Evolutionary conservation across 2,113 vertebrate species (phyloP), one percentile per base, ranked within the genome.

Genomic region (Oncorhynchus kisutch): DNA sequence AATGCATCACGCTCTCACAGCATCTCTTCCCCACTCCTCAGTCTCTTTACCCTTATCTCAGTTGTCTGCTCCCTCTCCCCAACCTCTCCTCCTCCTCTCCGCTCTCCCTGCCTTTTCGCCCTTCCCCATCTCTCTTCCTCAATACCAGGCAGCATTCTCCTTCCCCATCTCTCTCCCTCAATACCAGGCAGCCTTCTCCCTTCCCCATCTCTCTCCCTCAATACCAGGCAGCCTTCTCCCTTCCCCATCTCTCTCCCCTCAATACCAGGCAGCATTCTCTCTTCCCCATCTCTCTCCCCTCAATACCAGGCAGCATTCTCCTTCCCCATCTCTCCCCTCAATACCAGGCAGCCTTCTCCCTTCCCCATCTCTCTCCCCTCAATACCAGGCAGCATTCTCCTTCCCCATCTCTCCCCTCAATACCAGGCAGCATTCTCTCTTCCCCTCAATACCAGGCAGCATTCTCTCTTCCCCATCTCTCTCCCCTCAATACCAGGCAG

Each of bases 291-390:
- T 13, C 64, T 5, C 59, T 27, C 57, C 27, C n/a, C 34, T 24
- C 22, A 4, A 12, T n/a, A 27, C 31, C 88, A 34, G 31, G 31
- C 31, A 34, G 31, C 4, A n/a, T 20, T 5, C 16, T 12, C 24
- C 27, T 45, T 9, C 45, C 45, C 62, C 68, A n/a, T 29, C 54
- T 39, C 34, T 39, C 34, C 34, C 34, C 34, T 39, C 34, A 39
- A 39, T 39, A 39, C 34, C 34, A 39, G 34, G 7, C 34, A 39
- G 34, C 34, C 0, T 8, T 34, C 60, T 22, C 25, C 1, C 24
- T 22, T 14, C 14, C 29, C 71, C n/a, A 81, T 85, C 77, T 87
- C 87, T 82, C 76, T 64, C 77, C 83, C 82, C 34, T 8, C 34
- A 39, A 39, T 39, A 39, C 34, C 34, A 39, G 34, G 7, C 34